Percentiles rank a stretch among this genome's conserved stretches.
phyloP scores from a whole-genome alignment of 2,888 invertebrate genomes.

The Cerastoderma edule region DNA sequence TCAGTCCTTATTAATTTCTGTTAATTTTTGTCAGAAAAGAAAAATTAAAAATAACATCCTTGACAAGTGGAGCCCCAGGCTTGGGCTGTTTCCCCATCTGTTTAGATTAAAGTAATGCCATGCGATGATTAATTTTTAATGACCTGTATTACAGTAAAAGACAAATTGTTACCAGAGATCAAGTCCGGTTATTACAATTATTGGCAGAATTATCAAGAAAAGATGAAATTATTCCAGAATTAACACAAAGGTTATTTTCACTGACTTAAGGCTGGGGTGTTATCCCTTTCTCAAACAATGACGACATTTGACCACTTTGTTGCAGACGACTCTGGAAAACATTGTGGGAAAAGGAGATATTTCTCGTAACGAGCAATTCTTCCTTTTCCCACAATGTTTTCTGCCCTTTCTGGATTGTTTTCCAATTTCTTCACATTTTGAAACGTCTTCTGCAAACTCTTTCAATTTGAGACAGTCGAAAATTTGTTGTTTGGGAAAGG shows the following conservation, averaged over 20 bases:
- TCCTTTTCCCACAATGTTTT: no score
- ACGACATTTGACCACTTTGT: no score
- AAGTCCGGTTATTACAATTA: slow-evolving; percentile 45
- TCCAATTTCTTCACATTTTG: no score
- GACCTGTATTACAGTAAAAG: slow-evolving; percentile 40
- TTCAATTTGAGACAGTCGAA: no score
- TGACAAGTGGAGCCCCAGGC: slow-evolving; percentile 26
- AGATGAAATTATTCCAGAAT: slow-evolving; percentile 51
- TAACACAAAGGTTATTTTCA: slow-evolving; percentile 35
- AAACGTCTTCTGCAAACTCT: no score
- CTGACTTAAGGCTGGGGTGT: slow-evolving; percentile 5
- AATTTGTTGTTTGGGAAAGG: no score
- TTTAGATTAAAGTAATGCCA: slow-evolving; percentile 50
- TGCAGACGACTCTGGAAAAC: no score
- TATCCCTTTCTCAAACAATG: no score
- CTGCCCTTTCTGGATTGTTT: no score
- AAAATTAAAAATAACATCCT: slow-evolving; percentile 44
- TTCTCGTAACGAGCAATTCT: no score
- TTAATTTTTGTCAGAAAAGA: slow-evolving; percentile 40
- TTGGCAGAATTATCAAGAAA: slow-evolving; percentile 31
- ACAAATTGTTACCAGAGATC: slow-evolving; percentile 32
- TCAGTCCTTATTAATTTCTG: slow-evolving; percentile 49
- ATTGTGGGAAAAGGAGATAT: no score
- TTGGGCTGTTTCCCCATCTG: slow-evolving; percentile 18
- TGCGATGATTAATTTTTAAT: slow-evolving; percentile 55